Evolutionary conservation across 2,888 invertebrate genomes (phyloP).

Genomic region (Agrypnus murinus): DNA sequence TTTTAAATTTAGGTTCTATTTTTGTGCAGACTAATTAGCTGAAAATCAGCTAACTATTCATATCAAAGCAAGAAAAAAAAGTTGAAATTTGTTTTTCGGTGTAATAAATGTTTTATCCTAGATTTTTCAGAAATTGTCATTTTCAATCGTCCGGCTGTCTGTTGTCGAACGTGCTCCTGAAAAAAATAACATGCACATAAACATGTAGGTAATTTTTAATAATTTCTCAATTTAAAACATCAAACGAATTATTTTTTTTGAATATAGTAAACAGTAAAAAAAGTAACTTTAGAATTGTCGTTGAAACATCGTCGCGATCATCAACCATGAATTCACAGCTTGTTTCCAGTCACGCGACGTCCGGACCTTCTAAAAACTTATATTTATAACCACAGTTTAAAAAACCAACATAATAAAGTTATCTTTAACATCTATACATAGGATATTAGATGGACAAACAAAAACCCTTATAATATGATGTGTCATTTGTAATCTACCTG

Average conservation of each 20-base stretch:
- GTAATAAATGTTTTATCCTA: too few relatives aligned
- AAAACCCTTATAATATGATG: conserved; percentile 55
- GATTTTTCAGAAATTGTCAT: too few relatives aligned
- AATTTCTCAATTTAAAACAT: conserved; percentile 4
- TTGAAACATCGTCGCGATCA: conserved; percentile 55
- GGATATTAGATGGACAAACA: conserved; percentile 51
- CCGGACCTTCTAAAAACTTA: conserved; percentile 50
- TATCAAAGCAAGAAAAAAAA: too few relatives aligned
- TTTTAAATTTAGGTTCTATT: too few relatives aligned
- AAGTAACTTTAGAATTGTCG: conserved; percentile 38
- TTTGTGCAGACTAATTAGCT: too few relatives aligned
- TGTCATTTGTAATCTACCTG: conserved; percentile 56
- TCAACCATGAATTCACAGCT: conserved; percentile 60
- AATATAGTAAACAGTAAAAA: conserved; percentile 40
- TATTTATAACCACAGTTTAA: conserved; percentile 55
- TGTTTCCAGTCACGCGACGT: conserved; percentile 61
- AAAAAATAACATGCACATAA: not conserved
- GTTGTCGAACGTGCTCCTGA: not conserved
- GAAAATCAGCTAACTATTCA: too few relatives aligned
- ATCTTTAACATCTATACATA: conserved; percentile 55
- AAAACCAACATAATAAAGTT: conserved; percentile 57
- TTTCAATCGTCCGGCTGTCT: not conserved
- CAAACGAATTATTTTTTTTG: conserved; percentile 48
- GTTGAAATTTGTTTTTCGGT: too few relatives aligned
- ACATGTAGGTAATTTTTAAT: conserved; percentile 6